These are phyloP conservation scores for Trichogramma evanescens DNA, from an alignment of 2,888 invertebrate genomes.

Conservation along the genomic window DNA sequence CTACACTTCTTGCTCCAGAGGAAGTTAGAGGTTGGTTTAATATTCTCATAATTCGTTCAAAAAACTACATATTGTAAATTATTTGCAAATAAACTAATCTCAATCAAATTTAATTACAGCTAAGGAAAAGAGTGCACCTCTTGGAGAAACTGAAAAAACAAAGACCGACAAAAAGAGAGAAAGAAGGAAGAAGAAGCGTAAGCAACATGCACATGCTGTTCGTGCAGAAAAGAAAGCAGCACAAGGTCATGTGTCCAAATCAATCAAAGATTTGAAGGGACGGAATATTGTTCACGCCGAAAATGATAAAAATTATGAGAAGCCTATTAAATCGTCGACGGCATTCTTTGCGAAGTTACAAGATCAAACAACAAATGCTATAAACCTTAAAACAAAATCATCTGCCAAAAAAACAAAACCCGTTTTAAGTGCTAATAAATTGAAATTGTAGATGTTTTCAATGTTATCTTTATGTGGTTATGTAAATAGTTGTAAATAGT, in stretches of 20 bases:
- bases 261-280: slow-evolving; percentile 59
- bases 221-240: slow-evolving; percentile 50
- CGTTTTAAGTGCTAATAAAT: no score
- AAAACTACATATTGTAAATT: slow-evolving; percentile 8
- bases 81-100: slow-evolving; percentile 47
- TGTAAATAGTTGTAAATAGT: no score
- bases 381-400: slow-evolving; percentile 48
- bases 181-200: slow-evolving; percentile 76
- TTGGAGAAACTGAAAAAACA: slow-evolving; percentile 73
- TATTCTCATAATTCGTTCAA: slow-evolving; percentile 2
- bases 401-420: slow-evolving; percentile 33
- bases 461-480: no score
- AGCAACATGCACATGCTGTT: slow-evolving; percentile 54
- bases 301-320: slow-evolving; percentile 42
- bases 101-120: slow-evolving; percentile 48
- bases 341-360: slow-evolving; percentile 83
- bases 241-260: slow-evolving; percentile 38
- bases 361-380: slow-evolving; percentile 59
- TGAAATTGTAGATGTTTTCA: no score
- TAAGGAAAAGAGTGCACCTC: slow-evolving; percentile 50
- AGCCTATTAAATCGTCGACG: slow-evolving; percentile 64
- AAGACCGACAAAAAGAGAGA: slow-evolving; percentile 84
- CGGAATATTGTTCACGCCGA: slow-evolving; percentile 57
- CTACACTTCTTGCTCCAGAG: slow-evolving; percentile 81
- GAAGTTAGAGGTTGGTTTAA: slow-evolving; percentile 63